These are phyloP conservation scores for Anabacerthia variegaticeps DNA, from an alignment of 2,797 vertebrate genomes.

Conservation along the genomic window DNA sequence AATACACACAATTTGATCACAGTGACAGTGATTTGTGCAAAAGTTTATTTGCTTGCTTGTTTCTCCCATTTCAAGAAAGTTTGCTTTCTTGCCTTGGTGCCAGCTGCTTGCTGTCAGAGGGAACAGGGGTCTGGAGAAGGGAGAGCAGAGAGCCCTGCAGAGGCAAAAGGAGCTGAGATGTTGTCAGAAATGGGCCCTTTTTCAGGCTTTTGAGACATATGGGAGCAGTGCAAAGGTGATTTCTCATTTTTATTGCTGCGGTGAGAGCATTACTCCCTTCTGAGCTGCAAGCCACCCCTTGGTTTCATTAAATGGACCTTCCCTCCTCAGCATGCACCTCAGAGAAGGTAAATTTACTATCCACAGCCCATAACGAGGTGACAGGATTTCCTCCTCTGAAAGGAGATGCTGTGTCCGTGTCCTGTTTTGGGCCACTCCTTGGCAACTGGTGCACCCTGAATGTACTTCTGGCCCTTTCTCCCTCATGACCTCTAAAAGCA, in stretches of 20 bases:
- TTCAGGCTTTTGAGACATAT: not conserved
- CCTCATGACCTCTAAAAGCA: not conserved
- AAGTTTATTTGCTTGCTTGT: not conserved
- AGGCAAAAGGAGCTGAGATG: accelerated
- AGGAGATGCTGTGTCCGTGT: not conserved
- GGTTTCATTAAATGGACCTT: not conserved
- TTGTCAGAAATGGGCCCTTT: not conserved
- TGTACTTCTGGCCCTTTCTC: not conserved
- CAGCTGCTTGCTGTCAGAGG: not conserved
- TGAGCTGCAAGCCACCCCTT: not conserved
- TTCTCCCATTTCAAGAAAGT: not conserved
- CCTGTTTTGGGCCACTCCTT: not conserved
- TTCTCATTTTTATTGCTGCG: not conserved
- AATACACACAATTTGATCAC: not conserved
- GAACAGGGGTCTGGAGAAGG: not conserved
- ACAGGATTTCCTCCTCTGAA: not conserved
- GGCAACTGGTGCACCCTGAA: not conserved
- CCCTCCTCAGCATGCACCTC: not conserved
- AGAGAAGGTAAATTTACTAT: not conserved
- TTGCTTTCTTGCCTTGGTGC: not conserved
- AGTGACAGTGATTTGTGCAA: not conserved
- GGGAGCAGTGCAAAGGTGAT: not conserved
- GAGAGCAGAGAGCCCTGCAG: not conserved
- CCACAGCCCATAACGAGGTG: not conserved
- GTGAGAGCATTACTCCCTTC: not conserved